A percentile compares a stretch with the other conserved stretches of the same genome.
Evolutionary conservation across 2,888 invertebrate genomes (phyloP).

Genomic region (Trisateles emortualis): DNA sequence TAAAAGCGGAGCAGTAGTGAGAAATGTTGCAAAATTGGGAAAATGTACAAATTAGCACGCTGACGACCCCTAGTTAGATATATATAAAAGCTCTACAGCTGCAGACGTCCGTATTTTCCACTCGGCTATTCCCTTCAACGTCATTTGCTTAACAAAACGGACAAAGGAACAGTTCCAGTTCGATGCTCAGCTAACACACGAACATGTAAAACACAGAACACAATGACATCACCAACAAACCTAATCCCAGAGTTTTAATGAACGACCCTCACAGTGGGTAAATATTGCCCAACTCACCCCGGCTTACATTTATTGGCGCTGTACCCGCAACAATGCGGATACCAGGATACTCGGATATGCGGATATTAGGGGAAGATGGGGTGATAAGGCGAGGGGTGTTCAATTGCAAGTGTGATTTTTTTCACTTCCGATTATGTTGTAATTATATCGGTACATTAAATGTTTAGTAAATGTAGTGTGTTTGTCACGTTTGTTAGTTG

Average conservation of each 20-base stretch:
- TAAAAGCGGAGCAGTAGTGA: no score
- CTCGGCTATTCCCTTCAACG: constrained; percentile 8
- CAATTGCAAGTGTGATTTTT: constrained; percentile 49
- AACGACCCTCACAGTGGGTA: constrained; percentile 37
- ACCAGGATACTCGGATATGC: constrained; percentile 37
- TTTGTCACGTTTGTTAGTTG: not conserved
- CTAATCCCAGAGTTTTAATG: constrained; percentile 65
- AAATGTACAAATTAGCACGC: no score
- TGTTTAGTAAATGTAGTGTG: constrained; percentile 9
- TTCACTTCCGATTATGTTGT: constrained; percentile 37
- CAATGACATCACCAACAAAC: constrained; percentile 47
- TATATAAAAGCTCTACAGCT: no score
- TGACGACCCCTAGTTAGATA: no score
- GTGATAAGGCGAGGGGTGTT: constrained; percentile 46
- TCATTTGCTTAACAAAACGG: constrained; percentile 31
- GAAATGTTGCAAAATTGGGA: no score
- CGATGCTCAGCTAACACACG: constrained; percentile 15
- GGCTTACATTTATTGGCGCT: constrained; percentile 53
- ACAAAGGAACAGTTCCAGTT: constrained; percentile 20
- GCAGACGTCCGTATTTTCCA: not conserved
- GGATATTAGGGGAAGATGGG: constrained; percentile 50
- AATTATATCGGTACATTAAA: constrained; percentile 31
- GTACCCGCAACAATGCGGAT: constrained; percentile 52
- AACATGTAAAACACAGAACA: constrained; percentile 35
- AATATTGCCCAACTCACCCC: constrained; percentile 35